Base-by-base conservation (phyloP, 2,113 vertebrate species). In the Tupaia chinensis region DNA sequence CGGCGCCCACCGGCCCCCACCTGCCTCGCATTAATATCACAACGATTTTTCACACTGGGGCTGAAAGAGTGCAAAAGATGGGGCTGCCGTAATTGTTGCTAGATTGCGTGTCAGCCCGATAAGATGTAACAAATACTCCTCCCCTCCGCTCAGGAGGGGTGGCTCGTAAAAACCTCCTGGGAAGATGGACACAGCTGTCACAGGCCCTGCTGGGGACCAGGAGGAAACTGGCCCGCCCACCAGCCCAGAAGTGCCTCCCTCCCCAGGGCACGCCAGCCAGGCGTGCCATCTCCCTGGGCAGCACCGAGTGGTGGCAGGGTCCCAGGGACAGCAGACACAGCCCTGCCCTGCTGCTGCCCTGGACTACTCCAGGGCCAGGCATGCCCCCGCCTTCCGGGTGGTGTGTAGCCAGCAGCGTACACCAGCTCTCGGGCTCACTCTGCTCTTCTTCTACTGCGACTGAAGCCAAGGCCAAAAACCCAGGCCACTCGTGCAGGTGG, bases 111-210 rank as follows among this genome's bases (percentile, higher is more conserved):
- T 99, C 99, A 99, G 97, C 94, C 98, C 98, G 99, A 99, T 99
- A 99, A 99, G 99, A 99, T 99, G 98, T 99, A 98, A 99, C 98
- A 98, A 99, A 99, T 99, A 98, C 97, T 98, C 98, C 95, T 98
- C 98, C 98, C 97, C 98, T 44, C 44, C 3, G 44, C 44, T 44
- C 44, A 44, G 44, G 87, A 98, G 98, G 98, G 98, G 99, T 98
- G 27, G 96, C 97, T 98, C 95, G 97, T 99, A 99, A 99, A 99
- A 99, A 98, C 98, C 98, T 99, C 98, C 98, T 69, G 72, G 14
- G 92, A 98, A 99, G 99, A 99, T 99, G 98, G 98, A 99, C 99
- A 98, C 96, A 93, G 96, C 89, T 96, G 98, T 98, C 94, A 96
- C 91, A 98, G 89, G 98, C 94, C 97, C 96, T 97, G 96, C 97